Conservation (phyloP, 2,113 vertebrate genomes). For the Mustela nigripes region DNA sequence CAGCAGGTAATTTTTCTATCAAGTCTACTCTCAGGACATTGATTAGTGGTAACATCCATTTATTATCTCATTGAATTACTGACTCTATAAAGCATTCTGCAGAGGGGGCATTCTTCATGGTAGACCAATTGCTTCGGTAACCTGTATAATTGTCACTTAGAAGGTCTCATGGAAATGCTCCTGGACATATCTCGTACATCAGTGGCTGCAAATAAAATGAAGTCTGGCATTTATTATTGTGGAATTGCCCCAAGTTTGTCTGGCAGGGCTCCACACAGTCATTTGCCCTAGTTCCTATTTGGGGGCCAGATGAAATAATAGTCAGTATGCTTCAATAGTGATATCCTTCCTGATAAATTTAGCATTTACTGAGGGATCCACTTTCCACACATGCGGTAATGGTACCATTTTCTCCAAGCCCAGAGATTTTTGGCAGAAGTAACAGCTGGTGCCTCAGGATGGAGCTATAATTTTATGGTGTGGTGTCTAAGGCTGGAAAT, state of each 20-base stretch:
- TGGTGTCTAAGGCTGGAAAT: slow-evolving; percentile 36
- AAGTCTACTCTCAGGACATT: background rate
- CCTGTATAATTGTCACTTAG: background rate
- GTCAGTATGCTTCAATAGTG: slow-evolving; percentile 24
- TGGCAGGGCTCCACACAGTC: background rate
- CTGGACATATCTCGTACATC: background rate
- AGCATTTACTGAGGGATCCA: slow-evolving; percentile 27
- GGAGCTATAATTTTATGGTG: slow-evolving; percentile 50
- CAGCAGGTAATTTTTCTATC: slow-evolving; percentile 1
- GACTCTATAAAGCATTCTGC: background rate
- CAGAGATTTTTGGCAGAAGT: slow-evolving; percentile 8
- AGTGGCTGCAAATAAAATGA: slow-evolving; percentile 1
- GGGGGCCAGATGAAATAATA: slow-evolving; percentile 56
- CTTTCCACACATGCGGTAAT: background rate
- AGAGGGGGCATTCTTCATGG: background rate
- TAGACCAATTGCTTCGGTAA: background rate
- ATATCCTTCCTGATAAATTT: slow-evolving; percentile 41
- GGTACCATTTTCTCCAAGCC: slow-evolving; percentile 1
- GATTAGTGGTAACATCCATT: slow-evolving; percentile 38
- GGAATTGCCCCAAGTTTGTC: slow-evolving; percentile 27
- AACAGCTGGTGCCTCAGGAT: slow-evolving; percentile 55
- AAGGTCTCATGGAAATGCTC: background rate
- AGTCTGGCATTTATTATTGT: background rate
- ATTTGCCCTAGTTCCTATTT: background rate
- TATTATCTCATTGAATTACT: slow-evolving; percentile 16